Conservation (phyloP, 2,113 vertebrate species). For the Thymallus thymallus region DNA sequence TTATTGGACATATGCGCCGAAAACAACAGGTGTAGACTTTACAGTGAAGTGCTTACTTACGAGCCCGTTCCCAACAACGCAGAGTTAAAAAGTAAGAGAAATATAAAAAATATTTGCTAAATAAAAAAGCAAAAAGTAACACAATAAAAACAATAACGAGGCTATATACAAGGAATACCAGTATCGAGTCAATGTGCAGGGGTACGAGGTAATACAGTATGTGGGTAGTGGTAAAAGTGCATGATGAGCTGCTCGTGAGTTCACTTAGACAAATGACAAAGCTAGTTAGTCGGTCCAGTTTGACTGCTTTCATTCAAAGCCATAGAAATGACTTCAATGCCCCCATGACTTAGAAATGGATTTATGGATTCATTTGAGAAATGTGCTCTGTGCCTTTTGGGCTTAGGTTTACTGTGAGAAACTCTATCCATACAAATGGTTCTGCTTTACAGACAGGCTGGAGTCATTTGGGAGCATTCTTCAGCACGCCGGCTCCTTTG, state of each 20-base stretch:
- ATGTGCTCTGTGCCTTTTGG: constrained; percentile 20
- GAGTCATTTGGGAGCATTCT: constrained; percentile 20
- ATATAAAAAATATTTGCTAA: too few relatives aligned
- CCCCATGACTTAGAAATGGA: constrained; percentile 28
- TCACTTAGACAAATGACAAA: neutral
- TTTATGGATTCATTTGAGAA: constrained; percentile 25
- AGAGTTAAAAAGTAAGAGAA: too few relatives aligned
- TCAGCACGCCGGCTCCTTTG: constrained; percentile 3
- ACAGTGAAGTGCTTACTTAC: too few relatives aligned
- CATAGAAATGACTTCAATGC: constrained; percentile 17
- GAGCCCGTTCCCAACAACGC: too few relatives aligned
- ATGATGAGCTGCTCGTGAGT: neutral
- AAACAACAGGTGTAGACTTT: too few relatives aligned
- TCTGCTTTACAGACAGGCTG: constrained; percentile 19
- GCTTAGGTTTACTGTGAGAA: constrained; percentile 19
- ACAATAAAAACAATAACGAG: too few relatives aligned
- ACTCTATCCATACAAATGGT: constrained; percentile 10
- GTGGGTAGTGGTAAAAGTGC: neutral
- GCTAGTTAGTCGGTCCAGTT: neutral
- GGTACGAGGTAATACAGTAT: too few relatives aligned
- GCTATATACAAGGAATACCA: too few relatives aligned
- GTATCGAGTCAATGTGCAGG: too few relatives aligned
- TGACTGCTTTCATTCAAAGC: neutral
- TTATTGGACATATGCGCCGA: too few relatives aligned
- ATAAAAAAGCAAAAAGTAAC: too few relatives aligned